Evolutionary conservation across 2,113 vertebrate species (phyloP), one percentile per base, ranked within the genome.

Genomic region (Etheostoma spectabile): DNA sequence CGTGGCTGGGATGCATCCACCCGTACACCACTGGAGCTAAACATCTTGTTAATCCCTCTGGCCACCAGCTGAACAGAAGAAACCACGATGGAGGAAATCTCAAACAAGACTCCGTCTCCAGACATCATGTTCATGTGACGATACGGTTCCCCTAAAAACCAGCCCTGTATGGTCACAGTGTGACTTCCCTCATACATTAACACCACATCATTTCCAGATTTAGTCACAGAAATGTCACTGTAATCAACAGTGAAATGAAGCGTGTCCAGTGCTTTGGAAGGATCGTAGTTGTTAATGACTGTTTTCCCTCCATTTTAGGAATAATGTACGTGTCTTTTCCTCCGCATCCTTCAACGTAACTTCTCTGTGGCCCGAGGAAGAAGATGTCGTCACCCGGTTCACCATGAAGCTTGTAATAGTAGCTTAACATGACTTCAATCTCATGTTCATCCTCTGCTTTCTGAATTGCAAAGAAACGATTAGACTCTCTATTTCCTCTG

Each of bases 331-430:
- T 80, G 78, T 92, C 91, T 45, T 56, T 84, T 8, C 89, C 91
- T 19, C 74, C 76, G 7, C 85, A 77, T 4, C 91, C 91, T 77
- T 85, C 63, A 13, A 92, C 90, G 48, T 85, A 75, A 38, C 67
- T 92, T 75, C 6, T 91, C 74, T 91, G 92, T 24, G 87, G 91
- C 3, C 91, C 91, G 4, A 93, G 80, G 53, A 74, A 92, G 60
- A 93, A 92, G 0, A 56, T 61, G 62, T 92, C 91, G 74, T 85
- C 78, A 6, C 90, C 90, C n/a, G 65, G 66, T 72, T 91, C 77
- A 22, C 91, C 91, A 11, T 83, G 16, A 56, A 92, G 89, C 3
- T 10, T 6, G 75, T 92, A 92, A 45, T 91, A 88, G 71, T 92
- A 92, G 53, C 66, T 88, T 21, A 90, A 61, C 87, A 87, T 88